Base-by-base conservation (phyloP, 2,888 invertebrate genomes). In the Bombylius discolor region DNA sequence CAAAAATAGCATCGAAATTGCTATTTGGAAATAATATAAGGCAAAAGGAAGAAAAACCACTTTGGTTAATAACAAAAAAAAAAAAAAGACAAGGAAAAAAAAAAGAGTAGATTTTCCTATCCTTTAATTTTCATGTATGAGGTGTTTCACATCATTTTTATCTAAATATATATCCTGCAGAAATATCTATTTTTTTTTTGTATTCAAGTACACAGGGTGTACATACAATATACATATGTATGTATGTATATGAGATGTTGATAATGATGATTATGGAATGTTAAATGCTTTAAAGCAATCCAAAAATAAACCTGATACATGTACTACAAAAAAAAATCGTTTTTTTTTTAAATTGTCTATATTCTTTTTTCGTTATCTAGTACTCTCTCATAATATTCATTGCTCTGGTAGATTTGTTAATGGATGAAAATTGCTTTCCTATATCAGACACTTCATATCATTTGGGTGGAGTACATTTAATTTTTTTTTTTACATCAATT, bases 61-160 rank as follows among this genome's bases (percentile, higher is more conserved):
- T 59, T 59, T 59, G 56, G 59, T 56, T 59, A 59, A 59, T 59
- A 57, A 56, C 59, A 59, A 57, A 59, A 57, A 59, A 55, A 55
- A 50, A 51, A 49, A 49, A 49, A 46, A 45, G 45, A 54, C 1
- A 36, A 8, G 36, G 36, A 36, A 8, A 8, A 36, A 8, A 36
- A 36, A 36, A 36, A 36, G 9, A 36, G 9, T 8, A 36, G 9
- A 6, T 36, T 36, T 4, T 42, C 11, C 11, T 42, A 11, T 42
- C 11, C 39, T 8, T 23, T 23, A 23, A 23, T 42, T 42, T 42
- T 11, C 39, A 42, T 42, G 11, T 42, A 42, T 42, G 39, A 8
- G 39, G 12, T 11, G 5, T 42, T 4, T 42, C 23, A 23, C 23
- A 23, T 23, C 23, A 23, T 23, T 23, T 23, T 23, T 23, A 23